Evolutionary conservation across 2,888 invertebrate genomes (phyloP).

Genomic region (Epinotia ramella): DNA sequence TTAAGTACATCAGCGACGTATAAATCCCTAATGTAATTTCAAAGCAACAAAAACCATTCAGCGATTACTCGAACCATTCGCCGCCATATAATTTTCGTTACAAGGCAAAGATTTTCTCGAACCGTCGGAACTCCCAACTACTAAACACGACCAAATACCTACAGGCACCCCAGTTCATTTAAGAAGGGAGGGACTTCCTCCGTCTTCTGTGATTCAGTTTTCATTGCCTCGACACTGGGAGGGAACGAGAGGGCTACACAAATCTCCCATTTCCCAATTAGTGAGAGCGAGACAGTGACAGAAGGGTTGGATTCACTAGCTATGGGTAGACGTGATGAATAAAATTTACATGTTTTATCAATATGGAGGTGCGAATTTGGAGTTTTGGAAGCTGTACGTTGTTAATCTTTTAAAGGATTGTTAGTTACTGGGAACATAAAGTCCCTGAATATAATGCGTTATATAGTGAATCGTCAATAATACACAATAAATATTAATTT

Average conservation of each 20-base stretch:
- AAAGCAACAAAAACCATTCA: slow-evolving; percentile 14
- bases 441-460: not conserved
- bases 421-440: not conserved
- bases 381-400: slow-evolving; percentile 22
- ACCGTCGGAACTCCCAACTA: slow-evolving; percentile 22
- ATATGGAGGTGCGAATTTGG: slow-evolving; percentile 43
- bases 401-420: slow-evolving; percentile 25
- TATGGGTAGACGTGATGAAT: slow-evolving; percentile 44
- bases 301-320: slow-evolving; percentile 41
- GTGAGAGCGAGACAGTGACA: slow-evolving; percentile 40
- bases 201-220: slow-evolving; percentile 45
- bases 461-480: not conserved
- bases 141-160: slow-evolving; percentile 37
- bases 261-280: slow-evolving; percentile 44
- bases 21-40: not conserved
- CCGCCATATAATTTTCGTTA: slow-evolving; percentile 43
- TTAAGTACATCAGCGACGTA: not conserved
- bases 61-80: slow-evolving; percentile 27
- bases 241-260: slow-evolving; percentile 38
- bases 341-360: slow-evolving; percentile 46
- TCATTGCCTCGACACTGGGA: slow-evolving; percentile 42
- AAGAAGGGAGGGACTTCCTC: slow-evolving; percentile 45
- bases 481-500: not conserved
- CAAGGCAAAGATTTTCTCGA: slow-evolving; percentile 38
- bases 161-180: slow-evolving; percentile 46